phyloP scores from a whole-genome alignment of 1,140 invertebrate species.

The Drosophila teissieri region DNA sequence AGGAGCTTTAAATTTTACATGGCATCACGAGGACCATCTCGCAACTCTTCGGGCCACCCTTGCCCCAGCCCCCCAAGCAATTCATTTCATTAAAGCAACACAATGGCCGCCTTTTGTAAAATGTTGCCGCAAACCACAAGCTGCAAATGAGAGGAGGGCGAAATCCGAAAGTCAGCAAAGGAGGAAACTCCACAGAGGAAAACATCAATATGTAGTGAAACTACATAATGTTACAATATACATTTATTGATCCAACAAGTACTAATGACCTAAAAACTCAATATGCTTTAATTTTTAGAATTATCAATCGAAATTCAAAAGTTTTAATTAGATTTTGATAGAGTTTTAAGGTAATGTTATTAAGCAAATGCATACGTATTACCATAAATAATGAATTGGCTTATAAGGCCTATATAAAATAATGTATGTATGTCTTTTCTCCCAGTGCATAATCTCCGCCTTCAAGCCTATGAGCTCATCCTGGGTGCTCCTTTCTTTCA shows the following conservation, averaged over 20 bases:
- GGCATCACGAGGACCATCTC: conserved; percentile 11
- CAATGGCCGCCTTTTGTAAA: conserved; percentile 73
- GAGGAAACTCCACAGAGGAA: conserved; percentile 1
- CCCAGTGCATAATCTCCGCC: conserved; percentile 28
- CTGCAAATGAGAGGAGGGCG: conserved; percentile 56
- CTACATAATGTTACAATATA: too few relatives aligned
- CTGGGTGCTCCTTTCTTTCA: conserved; percentile 36
- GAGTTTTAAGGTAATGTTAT: background rate
- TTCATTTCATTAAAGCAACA: conserved; percentile 81
- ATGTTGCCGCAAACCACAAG: conserved; percentile 67
- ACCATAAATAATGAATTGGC: too few relatives aligned
- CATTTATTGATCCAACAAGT: too few relatives aligned
- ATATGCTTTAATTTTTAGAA: too few relatives aligned
- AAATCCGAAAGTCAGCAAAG: conserved; percentile 14
- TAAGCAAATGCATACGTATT: too few relatives aligned
- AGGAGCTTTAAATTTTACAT: conserved; percentile 68
- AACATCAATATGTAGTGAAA: background rate
- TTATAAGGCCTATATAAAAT: too few relatives aligned
- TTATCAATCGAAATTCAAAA: too few relatives aligned
- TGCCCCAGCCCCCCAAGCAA: conserved; percentile 58
- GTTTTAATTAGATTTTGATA: background rate
- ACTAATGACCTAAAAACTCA: too few relatives aligned
- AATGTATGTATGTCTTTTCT: background rate
- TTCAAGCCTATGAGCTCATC: conserved; percentile 34
- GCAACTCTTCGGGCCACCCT: conserved; percentile 34